Evolutionary conservation across 2,113 vertebrate species (phyloP).

Genomic region (Pandion haliaetus): DNA sequence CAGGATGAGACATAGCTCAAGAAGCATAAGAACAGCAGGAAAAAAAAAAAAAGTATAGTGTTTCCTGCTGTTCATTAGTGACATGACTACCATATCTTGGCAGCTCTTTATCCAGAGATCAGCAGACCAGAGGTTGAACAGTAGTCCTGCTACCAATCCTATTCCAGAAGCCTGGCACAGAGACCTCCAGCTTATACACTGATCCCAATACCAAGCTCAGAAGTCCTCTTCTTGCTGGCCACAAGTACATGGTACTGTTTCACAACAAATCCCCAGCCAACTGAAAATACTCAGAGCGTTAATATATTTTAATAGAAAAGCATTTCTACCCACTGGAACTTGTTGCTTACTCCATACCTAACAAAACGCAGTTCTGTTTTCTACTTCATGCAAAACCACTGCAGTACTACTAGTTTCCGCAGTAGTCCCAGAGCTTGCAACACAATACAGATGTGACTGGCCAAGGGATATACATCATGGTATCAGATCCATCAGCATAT

Average conservation of each 20-base stretch:
- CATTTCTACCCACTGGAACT: neutral
- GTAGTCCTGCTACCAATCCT: neutral
- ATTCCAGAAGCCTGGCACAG: neutral
- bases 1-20: neutral
- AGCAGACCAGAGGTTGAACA: neutral
- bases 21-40: neutral
- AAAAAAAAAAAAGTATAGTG: neutral
- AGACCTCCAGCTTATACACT: neutral
- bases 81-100: neutral
- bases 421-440: neutral
- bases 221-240: neutral
- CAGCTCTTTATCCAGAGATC: neutral
- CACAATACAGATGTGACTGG: neutral
- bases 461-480: rapidly evolving
- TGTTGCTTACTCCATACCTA: neutral
- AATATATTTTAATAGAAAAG: neutral
- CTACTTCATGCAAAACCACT: neutral
- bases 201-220: neutral
- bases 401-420: neutral
- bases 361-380: neutral
- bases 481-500: neutral
- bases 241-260: neutral
- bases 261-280: neutral
- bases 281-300: neutral
- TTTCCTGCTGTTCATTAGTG: neutral